These are phyloP conservation scores for Siniperca obscura DNA, from an alignment of 2,797 vertebrate species.

Conservation along the genomic window DNA sequence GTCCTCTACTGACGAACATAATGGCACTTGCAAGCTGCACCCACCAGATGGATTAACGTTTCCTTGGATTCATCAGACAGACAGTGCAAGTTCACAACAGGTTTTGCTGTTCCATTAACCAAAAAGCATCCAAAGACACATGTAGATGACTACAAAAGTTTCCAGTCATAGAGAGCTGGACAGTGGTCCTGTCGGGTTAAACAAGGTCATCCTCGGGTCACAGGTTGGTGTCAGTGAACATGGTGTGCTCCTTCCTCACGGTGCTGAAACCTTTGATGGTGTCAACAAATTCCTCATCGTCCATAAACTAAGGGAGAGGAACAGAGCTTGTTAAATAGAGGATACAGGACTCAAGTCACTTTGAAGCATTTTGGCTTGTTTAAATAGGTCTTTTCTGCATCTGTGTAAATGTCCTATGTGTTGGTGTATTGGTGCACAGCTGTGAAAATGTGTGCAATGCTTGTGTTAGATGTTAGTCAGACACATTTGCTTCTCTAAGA, in stretches of 20 bases:
- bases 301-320: constrained; percentile 85
- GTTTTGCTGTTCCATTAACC: background rate
- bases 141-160: background rate
- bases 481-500: background rate
- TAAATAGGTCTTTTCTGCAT: background rate
- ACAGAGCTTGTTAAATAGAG: background rate
- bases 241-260: constrained; percentile 95
- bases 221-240: constrained; percentile 95
- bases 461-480: background rate
- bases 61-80: background rate
- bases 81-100: background rate
- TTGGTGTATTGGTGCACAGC: background rate
- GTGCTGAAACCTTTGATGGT: constrained; percentile 98
- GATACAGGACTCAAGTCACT: background rate
- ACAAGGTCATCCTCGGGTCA: constrained; percentile 65
- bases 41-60: background rate
- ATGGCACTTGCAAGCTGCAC: constrained; percentile 39
- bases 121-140: background rate
- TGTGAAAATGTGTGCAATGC: background rate
- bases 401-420: background rate
- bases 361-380: background rate
- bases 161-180: background rate
- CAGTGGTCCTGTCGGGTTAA: background rate
- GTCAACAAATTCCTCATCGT: constrained; percentile 94
- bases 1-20: background rate